Percentiles rank a stretch among this genome's conserved stretches.
Conservation (phyloP, 2,113 vertebrate species). For the Ceratotherium simum region DNA sequence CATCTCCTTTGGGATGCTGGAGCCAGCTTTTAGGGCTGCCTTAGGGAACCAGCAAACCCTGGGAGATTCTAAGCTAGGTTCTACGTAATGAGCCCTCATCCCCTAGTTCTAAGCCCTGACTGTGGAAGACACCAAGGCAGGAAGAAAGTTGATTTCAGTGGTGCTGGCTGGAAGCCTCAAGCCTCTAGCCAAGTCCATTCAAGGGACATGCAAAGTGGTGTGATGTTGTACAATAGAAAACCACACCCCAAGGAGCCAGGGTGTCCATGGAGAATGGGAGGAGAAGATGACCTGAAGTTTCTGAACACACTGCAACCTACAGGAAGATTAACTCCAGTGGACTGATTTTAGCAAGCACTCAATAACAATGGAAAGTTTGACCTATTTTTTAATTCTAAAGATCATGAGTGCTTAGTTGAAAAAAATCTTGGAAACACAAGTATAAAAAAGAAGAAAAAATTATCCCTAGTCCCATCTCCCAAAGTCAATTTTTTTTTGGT, state of each 20-base stretch:
- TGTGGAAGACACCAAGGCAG: background rate
- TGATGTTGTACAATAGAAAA: background rate
- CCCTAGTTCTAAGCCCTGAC: background rate
- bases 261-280: background rate
- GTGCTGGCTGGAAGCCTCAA: background rate
- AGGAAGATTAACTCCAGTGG: background rate
- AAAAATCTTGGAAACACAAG: background rate
- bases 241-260: background rate
- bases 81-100: background rate
- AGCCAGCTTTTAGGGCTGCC: too few species aligned
- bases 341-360: background rate
- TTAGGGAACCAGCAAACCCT: fast-evolving
- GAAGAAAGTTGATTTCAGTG: background rate
- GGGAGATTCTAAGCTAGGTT: background rate
- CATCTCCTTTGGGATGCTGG: background rate
- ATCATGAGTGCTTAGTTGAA: background rate
- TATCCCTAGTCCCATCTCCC: background rate
- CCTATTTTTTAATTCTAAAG: slow-evolving; percentile 7
- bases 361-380: background rate
- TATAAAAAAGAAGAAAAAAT: background rate
- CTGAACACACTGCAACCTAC: background rate
- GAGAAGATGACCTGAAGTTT: background rate
- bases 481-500: background rate
- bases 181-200: background rate
- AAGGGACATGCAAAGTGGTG: background rate